Evolutionary conservation across 35 echinoderm and acorn worm species (phyloP).

Genomic region (Diadema setosum): DNA sequence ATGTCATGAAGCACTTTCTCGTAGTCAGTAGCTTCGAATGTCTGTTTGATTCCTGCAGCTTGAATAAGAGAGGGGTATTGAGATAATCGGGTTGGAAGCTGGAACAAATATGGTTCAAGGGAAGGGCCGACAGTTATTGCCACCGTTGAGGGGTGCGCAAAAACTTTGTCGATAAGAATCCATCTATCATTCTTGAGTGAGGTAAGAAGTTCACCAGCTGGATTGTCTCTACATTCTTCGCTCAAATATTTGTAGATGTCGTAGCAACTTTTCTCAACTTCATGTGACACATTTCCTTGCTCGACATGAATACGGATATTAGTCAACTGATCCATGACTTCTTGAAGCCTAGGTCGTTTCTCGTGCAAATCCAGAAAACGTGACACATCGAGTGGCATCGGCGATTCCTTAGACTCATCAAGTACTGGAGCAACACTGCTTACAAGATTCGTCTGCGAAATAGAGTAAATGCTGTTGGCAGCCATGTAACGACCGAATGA

Average conservation of each 20-base stretch:
- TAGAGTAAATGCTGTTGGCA: background rate
- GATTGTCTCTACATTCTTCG: background rate
- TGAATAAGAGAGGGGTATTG: slow-evolving; percentile 23
- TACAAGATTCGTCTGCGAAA: background rate
- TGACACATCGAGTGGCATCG: background rate
- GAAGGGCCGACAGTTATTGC: background rate
- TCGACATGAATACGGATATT: background rate
- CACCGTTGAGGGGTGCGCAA: background rate
- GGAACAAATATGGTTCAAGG: too few relatives aligned
- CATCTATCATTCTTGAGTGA: background rate
- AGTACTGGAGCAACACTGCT: background rate
- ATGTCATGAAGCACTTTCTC: background rate
- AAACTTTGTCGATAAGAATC: background rate
- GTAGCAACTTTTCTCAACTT: background rate
- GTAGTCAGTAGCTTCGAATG: slow-evolving; percentile 36
- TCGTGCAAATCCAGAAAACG: background rate
- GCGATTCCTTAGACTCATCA: background rate
- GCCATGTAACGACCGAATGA: background rate
- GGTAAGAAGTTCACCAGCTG: background rate
- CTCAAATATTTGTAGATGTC: background rate
- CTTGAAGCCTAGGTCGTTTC: background rate
- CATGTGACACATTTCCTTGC: background rate
- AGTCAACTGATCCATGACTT: background rate
- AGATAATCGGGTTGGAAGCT: too few relatives aligned
- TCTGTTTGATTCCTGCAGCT: slow-evolving; percentile 34